Evolutionary conservation across 2,797 vertebrate species (phyloP).

Genomic region (Gobionotothen gibberifrons): DNA sequence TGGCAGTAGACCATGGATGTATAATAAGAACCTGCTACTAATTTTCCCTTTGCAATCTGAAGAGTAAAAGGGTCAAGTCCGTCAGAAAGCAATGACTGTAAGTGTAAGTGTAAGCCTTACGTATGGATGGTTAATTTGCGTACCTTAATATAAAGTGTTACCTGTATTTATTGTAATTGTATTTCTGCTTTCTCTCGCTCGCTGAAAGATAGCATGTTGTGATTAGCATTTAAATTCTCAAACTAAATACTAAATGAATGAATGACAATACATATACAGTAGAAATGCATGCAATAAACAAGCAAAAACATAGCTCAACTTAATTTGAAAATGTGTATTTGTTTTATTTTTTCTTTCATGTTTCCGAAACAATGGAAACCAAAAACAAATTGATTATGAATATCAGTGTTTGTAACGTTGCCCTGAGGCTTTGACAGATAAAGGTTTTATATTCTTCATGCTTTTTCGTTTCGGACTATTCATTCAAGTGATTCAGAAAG

Average conservation of each 20-base stretch:
- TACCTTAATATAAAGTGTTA: neutral
- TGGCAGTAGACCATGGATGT: too few species aligned
- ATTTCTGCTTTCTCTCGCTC: neutral
- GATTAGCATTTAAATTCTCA: neutral
- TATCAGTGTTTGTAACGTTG: neutral
- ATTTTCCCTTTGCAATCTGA: too few species aligned
- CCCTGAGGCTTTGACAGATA: neutral
- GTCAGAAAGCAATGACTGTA: too few species aligned
- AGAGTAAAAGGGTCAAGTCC: too few species aligned
- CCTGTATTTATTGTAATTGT: too few species aligned
- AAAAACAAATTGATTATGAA: slow-evolving; percentile 4
- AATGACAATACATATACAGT: neutral
- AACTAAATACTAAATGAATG: neutral
- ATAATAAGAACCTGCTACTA: too few species aligned
- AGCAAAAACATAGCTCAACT: neutral
- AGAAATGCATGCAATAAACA: neutral
- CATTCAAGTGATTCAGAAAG: slow-evolving; percentile 4
- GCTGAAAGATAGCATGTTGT: neutral
- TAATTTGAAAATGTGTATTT: neutral
- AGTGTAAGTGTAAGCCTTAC: too few species aligned
- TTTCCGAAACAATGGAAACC: slow-evolving; percentile 1
- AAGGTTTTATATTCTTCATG: neutral
- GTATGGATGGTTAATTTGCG: too few species aligned
- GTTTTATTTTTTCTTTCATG: neutral
- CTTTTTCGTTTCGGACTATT: neutral